Conservation (phyloP, 2,888 invertebrate species). For the Ormyrus labotus region DNA sequence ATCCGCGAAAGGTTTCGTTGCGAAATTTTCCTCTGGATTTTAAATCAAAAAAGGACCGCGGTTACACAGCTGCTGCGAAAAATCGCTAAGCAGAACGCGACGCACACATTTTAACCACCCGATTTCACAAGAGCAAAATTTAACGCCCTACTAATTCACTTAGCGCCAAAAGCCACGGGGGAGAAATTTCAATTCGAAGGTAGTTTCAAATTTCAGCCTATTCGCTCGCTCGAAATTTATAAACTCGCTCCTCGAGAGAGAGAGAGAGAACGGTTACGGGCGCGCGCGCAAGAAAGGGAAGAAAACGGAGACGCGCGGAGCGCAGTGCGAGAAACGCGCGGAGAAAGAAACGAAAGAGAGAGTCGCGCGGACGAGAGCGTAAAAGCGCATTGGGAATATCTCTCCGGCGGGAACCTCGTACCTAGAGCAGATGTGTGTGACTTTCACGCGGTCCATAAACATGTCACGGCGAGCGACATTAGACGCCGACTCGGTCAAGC, state of each 20-base stretch:
- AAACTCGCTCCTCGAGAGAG: background rate
- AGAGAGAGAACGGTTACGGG: background rate
- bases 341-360: constrained; percentile 34
- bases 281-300: background rate
- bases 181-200: too few relatives aligned
- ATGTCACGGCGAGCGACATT: constrained; percentile 46
- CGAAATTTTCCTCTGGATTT: too few relatives aligned
- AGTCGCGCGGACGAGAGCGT: background rate
- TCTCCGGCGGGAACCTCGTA: background rate
- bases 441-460: constrained; percentile 54
- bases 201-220: background rate
- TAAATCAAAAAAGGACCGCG: too few relatives aligned
- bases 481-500: constrained; percentile 43
- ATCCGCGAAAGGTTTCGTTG: too few relatives aligned
- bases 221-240: background rate
- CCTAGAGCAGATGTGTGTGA: constrained; percentile 36
- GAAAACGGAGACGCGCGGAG: background rate
- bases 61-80: too few relatives aligned
- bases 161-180: too few relatives aligned
- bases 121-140: too few relatives aligned
- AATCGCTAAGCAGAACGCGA: too few relatives aligned
- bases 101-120: too few relatives aligned
- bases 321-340: background rate
- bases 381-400: constrained; percentile 37
- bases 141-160: too few relatives aligned